Evolutionary conservation across 2,797 vertebrate genomes (phyloP), one percentile per base, ranked within the genome.

Genomic region (Anolis apletophallus): DNA sequence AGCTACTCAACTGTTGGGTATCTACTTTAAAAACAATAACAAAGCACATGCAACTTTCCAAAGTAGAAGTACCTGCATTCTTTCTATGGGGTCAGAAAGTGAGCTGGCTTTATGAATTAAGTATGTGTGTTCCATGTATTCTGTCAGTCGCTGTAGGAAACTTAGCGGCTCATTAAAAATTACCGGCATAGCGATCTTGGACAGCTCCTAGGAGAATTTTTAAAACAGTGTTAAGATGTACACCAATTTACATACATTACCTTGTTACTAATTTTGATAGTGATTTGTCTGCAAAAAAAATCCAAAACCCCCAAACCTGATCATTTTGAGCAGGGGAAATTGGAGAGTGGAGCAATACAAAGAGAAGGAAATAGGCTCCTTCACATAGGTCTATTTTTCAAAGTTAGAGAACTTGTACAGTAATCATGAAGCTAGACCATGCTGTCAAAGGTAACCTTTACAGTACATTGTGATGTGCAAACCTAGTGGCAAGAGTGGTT

Each of bases 91-190:
- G 94, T 98, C 97, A 17, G 97, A 95, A 8, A 97, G 95, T 0
- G 96, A 94, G 82, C 98, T 98, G 93, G 99, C 98, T 95, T 98
- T 98, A 93, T 98, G 98, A 96, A 99, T 98, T 97, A 99, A 98
- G 96, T 99, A 98, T 0, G 98, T 99, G 89, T 99, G 99, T 94
- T 99, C 99, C 99, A 99, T 99, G 80, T 99, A 99, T 83, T 99
- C 99, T 0, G 98, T 98, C 21, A 99, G 95, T 12, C 99, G 96
- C 95, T 99, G 99, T 0, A 99, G 97, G 94, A 99, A 99, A 95
- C 99, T 99, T 94, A 99, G 94, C 0, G 99, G 99, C 95, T 99
- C 99, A 1, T 99, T 99, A 95, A 99, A 98, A 88, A 98, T 97
- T 81, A 99, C 99, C 0, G 99, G 99, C 99, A 99, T 99, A 59